phyloP scores from a whole-genome alignment of 2,888 invertebrate genomes.

The Gastracanthus pulcherrimus region DNA sequence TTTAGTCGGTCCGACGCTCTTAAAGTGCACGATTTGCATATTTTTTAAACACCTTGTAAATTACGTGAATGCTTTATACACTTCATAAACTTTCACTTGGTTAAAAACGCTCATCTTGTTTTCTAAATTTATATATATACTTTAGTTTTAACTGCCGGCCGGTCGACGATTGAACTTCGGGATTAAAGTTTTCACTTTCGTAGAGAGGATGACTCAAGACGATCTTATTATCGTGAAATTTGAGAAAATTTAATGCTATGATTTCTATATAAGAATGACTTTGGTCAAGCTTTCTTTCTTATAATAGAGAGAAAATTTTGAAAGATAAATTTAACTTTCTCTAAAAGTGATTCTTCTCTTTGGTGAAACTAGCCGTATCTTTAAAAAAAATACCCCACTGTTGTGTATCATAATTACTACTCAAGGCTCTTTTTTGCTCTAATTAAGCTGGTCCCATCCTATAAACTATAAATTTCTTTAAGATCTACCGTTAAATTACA shows the following conservation, averaged over 20 bases:
- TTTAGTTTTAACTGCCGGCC: not conserved
- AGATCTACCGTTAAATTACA: too few relatives aligned
- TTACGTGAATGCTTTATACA: not conserved
- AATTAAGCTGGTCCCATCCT: too few relatives aligned
- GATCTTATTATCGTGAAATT: not conserved
- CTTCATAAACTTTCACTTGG: not conserved
- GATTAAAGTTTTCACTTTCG: conserved; percentile 5
- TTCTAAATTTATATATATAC: conserved; percentile 13
- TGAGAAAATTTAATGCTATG: too few relatives aligned
- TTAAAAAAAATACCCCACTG: not conserved
- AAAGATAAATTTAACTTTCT: conserved; percentile 30
- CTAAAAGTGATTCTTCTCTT: not conserved
- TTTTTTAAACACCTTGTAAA: not conserved
- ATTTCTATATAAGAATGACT: not conserved
- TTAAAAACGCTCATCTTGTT: not conserved
- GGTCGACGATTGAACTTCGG: too few relatives aligned
- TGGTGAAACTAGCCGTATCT: not conserved
- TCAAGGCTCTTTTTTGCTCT: too few relatives aligned
- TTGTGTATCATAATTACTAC: too few relatives aligned
- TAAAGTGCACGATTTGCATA: not conserved
- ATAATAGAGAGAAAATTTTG: conserved; percentile 25
- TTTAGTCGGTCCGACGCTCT: too few relatives aligned
- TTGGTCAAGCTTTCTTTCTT: not conserved
- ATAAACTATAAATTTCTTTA: too few relatives aligned
- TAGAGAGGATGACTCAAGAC: conserved; percentile 2